These are phyloP conservation scores for Phasia obesa DNA, from an alignment of 2,888 invertebrate genomes.

Conservation along the genomic window DNA sequence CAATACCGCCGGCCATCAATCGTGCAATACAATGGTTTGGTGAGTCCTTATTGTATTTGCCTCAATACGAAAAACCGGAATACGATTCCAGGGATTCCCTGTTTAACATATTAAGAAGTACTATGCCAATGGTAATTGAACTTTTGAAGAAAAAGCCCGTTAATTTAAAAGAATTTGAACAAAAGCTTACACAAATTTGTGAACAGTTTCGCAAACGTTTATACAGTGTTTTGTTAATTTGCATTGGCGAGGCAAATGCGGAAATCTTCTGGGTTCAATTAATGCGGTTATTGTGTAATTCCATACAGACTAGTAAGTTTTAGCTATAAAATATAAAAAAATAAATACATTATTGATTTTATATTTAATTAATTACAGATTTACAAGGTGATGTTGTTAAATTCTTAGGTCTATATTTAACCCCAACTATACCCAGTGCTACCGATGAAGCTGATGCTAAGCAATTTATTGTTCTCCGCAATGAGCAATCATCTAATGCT, in stretches of 20 bases:
- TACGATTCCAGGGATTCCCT: slow-evolving; percentile 81
- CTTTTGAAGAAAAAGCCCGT: slow-evolving; percentile 74
- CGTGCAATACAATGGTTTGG: slow-evolving; percentile 78
- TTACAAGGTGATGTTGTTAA: slow-evolving; percentile 77
- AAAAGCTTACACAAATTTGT: slow-evolving; percentile 76
- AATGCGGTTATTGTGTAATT: slow-evolving; percentile 75
- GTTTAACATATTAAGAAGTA: slow-evolving; percentile 78
- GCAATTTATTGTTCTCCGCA: slow-evolving; percentile 78
- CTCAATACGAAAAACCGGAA: slow-evolving; percentile 79
- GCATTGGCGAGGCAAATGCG: slow-evolving; percentile 80
- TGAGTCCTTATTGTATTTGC: slow-evolving; percentile 77
- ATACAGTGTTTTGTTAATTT: slow-evolving; percentile 79
- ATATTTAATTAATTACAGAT: slow-evolving; percentile 71
- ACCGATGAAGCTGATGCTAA: slow-evolving; percentile 75
- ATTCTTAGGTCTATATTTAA: slow-evolving; percentile 76
- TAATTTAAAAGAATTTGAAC: slow-evolving; percentile 76
- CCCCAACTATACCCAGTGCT: slow-evolving; percentile 75
- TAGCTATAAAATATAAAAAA: neutral
- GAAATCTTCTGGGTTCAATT: slow-evolving; percentile 80
- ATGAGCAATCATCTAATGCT: slow-evolving; percentile 42
- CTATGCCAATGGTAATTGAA: slow-evolving; percentile 78
- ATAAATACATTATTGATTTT: neutral
- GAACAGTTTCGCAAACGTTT: slow-evolving; percentile 78
- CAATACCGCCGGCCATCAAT: slow-evolving; percentile 77
- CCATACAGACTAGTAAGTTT: slow-evolving; percentile 75